A percentile compares a stretch with the other conserved stretches of the same genome.
phyloP scores from a whole-genome alignment of 1,140 invertebrate genomes.

The Acromyrmex charruanus region DNA sequence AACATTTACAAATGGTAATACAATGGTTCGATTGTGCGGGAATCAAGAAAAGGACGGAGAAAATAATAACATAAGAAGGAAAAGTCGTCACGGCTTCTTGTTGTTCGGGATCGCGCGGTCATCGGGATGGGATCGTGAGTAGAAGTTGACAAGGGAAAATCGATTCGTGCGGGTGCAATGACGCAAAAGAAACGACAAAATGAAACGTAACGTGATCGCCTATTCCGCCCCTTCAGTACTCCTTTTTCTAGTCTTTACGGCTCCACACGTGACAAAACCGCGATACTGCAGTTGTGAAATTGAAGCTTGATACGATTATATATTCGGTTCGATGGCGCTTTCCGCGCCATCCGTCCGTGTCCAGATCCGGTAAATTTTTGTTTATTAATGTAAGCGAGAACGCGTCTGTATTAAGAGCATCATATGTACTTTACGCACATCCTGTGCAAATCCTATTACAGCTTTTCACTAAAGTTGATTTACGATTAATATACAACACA shows the following conservation, averaged over 20 bases:
- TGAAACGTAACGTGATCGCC: slow-evolving; percentile 55
- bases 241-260: not conserved
- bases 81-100: slow-evolving; percentile 1
- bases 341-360: not conserved
- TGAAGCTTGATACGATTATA: slow-evolving; percentile 44
- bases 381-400: slow-evolving; percentile 11
- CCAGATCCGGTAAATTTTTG: slow-evolving; percentile 8
- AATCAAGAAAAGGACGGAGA: not conserved
- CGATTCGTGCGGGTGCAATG: slow-evolving; percentile 71
- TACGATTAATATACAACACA: not conserved
- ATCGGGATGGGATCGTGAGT: slow-evolving; percentile 31
- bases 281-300: slow-evolving; percentile 44
- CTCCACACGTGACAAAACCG: slow-evolving; percentile 27
- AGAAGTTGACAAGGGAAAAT: slow-evolving; percentile 67
- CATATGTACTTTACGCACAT: not conserved
- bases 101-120: slow-evolving; percentile 33
- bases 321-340: slow-evolving; percentile 21
- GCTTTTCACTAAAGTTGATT: slow-evolving; percentile 1
- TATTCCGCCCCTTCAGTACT: too few species aligned
- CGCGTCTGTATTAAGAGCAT: not conserved
- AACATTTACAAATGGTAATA: slow-evolving; percentile 20
- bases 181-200: slow-evolving; percentile 71
- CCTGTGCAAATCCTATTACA: slow-evolving; percentile 16
- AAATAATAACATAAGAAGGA: slow-evolving; percentile 17
- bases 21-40: not conserved